Conservation (phyloP, 1,140 invertebrate genomes). For the Sesamia nonagrioides region DNA sequence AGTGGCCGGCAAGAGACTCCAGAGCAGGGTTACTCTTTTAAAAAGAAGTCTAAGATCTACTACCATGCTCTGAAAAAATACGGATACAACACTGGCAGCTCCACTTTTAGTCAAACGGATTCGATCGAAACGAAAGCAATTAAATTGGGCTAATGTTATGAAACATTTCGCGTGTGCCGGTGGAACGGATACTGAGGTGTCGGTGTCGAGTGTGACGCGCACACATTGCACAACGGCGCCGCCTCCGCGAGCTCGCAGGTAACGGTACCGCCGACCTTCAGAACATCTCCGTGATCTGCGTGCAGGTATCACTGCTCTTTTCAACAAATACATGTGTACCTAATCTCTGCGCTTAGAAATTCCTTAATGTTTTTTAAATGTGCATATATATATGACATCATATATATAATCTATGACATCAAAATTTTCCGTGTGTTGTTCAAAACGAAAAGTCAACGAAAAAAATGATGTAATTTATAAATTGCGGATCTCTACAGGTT, state of each 20-base stretch:
- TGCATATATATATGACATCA: no score
- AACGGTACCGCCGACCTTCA: slow-evolving; percentile 19
- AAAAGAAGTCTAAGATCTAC: no score
- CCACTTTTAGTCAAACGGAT: neutral
- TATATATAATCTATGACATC: no score
- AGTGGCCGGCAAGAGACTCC: no score
- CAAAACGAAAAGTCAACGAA: neutral
- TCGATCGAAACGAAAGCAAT: neutral
- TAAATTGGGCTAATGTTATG: neutral
- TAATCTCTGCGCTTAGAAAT: neutral
- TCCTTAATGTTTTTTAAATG: neutral
- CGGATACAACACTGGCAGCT: no score
- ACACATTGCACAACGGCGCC: neutral
- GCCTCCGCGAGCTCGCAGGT: neutral
- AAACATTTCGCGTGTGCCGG: neutral
- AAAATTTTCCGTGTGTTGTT: neutral
- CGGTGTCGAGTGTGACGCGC: neutral
- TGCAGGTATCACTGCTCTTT: neutral
- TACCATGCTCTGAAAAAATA: no score
- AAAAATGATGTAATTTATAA: no score
- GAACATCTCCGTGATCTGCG: neutral
- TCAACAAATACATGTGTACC: neutral
- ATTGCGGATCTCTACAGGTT: no score
- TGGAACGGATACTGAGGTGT: neutral
- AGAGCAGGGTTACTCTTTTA: no score